Conservation (phyloP, 2,888 invertebrate species). For the Synanthedon formicaeformis region DNA sequence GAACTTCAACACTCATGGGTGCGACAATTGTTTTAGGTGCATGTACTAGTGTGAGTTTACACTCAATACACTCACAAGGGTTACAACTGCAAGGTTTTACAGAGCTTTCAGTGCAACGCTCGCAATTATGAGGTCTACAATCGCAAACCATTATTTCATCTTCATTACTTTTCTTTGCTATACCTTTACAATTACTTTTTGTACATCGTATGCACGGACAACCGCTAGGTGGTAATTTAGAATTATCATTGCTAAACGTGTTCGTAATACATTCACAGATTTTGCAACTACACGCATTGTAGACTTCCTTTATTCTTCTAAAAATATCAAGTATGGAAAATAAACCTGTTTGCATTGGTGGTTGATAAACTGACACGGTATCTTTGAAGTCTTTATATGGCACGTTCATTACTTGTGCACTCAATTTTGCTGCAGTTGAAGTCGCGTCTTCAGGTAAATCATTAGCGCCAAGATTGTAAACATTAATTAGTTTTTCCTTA, state of each 20-base stretch:
- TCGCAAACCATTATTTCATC: conserved; percentile 13
- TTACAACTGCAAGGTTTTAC: conserved; percentile 23
- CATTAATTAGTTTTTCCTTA: no score
- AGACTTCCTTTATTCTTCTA: conserved; percentile 37
- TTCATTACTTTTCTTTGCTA: conserved; percentile 7
- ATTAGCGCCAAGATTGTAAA: no score
- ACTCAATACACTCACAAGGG: conserved; percentile 29
- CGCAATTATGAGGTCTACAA: conserved; percentile 26
- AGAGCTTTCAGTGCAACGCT: conserved; percentile 11
- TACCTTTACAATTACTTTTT: conserved; percentile 15
- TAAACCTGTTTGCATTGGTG: background rate
- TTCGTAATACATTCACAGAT: conserved; percentile 41
- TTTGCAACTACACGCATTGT: conserved; percentile 48
- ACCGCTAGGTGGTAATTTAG: conserved; percentile 6
- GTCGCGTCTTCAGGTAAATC: conserved; percentile 7
- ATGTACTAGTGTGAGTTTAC: conserved; percentile 12
- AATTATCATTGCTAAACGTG: conserved; percentile 2
- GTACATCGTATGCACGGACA: conserved; percentile 19
- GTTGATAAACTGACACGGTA: conserved; percentile 5
- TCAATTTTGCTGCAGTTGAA: conserved; percentile 21
- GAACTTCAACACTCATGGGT: conserved; percentile 17
- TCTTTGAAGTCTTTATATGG: conserved; percentile 23
- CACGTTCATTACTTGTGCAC: conserved; percentile 33
- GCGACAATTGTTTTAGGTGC: conserved; percentile 18
- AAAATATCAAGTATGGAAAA: conserved; percentile 26